A percentile compares a stretch with the other conserved stretches of the same genome.
Conservation (phyloP, 2,797 vertebrate species). For the Falco novaeseelandiae region DNA sequence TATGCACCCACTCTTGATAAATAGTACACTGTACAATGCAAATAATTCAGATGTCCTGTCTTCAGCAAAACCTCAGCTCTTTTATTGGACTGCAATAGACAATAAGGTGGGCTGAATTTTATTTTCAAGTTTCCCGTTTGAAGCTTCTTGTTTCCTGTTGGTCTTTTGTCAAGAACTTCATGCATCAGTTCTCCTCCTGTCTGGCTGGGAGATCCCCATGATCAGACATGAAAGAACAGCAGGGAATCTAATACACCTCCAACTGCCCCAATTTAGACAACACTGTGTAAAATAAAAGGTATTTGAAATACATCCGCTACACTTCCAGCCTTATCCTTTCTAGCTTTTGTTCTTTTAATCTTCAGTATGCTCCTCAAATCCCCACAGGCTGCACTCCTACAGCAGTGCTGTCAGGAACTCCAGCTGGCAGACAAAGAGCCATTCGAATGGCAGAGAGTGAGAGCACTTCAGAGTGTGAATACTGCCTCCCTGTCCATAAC, state of each 20-base stretch:
- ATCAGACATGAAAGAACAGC: slow-evolving; percentile 23
- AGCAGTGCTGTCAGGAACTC: background rate
- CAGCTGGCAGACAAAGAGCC: background rate
- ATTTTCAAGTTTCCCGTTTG: background rate
- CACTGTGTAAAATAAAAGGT: background rate
- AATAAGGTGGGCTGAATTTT: background rate
- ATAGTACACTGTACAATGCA: accelerated
- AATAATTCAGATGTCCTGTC: background rate
- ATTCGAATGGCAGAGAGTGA: accelerated
- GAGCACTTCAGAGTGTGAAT: background rate
- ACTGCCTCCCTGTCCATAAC: background rate
- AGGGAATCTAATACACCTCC: background rate
- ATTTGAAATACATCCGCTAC: background rate
- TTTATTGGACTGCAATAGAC: background rate
- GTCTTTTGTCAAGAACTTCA: background rate
- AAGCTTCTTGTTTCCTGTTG: background rate
- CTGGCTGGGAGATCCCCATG: background rate
- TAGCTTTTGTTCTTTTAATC: slow-evolving; percentile 21
- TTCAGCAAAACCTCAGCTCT: background rate
- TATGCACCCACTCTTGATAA: background rate
- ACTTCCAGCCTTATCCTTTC: background rate
- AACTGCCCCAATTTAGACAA: background rate
- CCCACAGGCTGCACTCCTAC: background rate
- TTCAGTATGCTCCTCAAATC: background rate
- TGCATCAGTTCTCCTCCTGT: background rate